Conservation (phyloP, 2,888 invertebrate genomes). For the Sabatieria punctata region DNA sequence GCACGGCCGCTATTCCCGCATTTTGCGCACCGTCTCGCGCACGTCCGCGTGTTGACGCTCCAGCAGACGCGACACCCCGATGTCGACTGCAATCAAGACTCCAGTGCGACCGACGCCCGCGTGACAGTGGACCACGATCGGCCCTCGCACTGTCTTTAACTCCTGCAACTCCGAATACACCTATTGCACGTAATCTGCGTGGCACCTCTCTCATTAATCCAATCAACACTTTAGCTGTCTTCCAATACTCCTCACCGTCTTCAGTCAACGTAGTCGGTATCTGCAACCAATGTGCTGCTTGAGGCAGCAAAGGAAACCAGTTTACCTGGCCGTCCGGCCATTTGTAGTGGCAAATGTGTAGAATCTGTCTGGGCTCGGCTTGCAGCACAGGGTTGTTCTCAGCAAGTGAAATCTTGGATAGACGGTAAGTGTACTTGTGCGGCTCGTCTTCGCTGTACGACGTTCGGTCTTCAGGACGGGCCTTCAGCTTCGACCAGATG, state of each 20-base stretch:
- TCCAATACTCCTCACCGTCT: too few species aligned
- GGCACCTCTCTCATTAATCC: too few species aligned
- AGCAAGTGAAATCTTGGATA: background rate
- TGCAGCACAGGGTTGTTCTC: background rate
- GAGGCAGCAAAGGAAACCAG: too few species aligned
- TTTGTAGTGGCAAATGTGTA: background rate
- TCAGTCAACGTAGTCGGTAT: too few species aligned
- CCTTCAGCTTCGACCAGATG: background rate
- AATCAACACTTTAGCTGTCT: too few species aligned
- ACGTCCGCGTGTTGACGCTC: slow-evolving; percentile 15
- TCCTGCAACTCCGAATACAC: too few species aligned
- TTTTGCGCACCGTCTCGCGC: slow-evolving; percentile 10
- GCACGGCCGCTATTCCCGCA: slow-evolving; percentile 11
- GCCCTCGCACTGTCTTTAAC: background rate
- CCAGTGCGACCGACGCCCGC: slow-evolving; percentile 14
- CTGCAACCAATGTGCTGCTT: too few species aligned
- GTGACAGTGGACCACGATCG: slow-evolving; percentile 10
- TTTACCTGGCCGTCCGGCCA: background rate
- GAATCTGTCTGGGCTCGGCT: background rate
- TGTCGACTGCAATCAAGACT: slow-evolving; percentile 16
- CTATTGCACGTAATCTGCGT: too few species aligned
- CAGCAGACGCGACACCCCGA: slow-evolving; percentile 14
- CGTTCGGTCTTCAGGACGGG: background rate
- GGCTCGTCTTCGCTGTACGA: too few species aligned
- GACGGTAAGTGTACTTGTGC: background rate